Conservation (phyloP, 2,888 invertebrate genomes). For the Pecten maximus region DNA sequence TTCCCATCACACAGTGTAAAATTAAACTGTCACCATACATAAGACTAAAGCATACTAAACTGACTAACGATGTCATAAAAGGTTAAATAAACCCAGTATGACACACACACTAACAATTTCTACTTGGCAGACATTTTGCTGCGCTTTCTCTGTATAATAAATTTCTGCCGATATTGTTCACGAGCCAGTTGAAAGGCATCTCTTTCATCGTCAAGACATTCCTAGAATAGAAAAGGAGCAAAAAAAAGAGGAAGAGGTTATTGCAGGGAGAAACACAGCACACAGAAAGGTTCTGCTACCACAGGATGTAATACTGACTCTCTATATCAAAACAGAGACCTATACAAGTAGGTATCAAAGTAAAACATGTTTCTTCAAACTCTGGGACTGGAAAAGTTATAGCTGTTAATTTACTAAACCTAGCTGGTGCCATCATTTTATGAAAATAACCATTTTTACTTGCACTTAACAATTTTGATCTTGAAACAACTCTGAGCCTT, state of each 20-base stretch:
- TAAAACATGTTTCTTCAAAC: not conserved
- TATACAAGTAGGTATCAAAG: not conserved
- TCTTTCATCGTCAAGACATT: slow-evolving; percentile 41
- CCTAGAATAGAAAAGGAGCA: slow-evolving; percentile 38
- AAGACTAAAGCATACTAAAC: not conserved
- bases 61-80: not conserved
- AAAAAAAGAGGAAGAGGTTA: not conserved
- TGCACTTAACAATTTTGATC: too few relatives aligned
- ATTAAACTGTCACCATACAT: not conserved
- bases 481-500: too few relatives aligned
- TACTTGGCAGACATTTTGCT: slow-evolving; percentile 29
- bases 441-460: too few relatives aligned
- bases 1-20: not conserved
- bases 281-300: not conserved
- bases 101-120: slow-evolving; percentile 11
- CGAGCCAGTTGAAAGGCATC: slow-evolving; percentile 41
- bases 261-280: not conserved
- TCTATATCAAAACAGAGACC: not conserved
- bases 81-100: not conserved
- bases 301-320: not conserved
- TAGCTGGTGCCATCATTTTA: too few relatives aligned
- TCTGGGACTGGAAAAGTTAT: too few relatives aligned
- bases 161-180: slow-evolving; percentile 43
- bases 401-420: too few relatives aligned
- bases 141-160: not conserved